These are phyloP conservation scores for Hippocampus barbouri DNA, from an alignment of 2,113 vertebrate genomes.

Conservation along the genomic window DNA sequence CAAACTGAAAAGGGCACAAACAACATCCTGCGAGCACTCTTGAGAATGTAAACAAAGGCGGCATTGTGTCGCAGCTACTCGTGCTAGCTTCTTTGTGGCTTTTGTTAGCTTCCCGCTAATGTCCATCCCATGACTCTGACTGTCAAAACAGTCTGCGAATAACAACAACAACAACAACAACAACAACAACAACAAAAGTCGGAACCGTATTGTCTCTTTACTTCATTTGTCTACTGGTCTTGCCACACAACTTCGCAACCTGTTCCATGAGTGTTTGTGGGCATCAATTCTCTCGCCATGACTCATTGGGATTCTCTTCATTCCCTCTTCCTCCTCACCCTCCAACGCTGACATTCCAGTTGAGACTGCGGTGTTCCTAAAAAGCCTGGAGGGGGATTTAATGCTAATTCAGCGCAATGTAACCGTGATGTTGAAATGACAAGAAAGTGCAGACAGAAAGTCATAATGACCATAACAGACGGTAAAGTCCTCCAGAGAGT, in stretches of 20 bases:
- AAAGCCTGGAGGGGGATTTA: background rate
- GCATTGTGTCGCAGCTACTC: conserved; percentile 21
- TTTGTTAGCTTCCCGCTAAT: conserved; percentile 48
- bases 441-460: conserved; percentile 20
- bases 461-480: background rate
- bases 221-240: background rate
- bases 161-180: background rate
- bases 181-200: background rate
- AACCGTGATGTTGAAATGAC: background rate
- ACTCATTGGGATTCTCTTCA: conserved; percentile 10
- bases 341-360: conserved; percentile 7
- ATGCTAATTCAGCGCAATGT: background rate
- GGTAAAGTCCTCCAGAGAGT: background rate
- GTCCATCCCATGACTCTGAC: conserved; percentile 47
- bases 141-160: conserved; percentile 46
- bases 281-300: conserved; percentile 2
- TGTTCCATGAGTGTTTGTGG: conserved; percentile 1
- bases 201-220: background rate
- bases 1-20: background rate
- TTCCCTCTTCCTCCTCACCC: background rate
- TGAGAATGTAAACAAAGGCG: conserved; percentile 27
- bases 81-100: conserved; percentile 41
- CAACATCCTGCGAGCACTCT: background rate
- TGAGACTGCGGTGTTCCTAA: background rate
- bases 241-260: background rate